Conservation (phyloP, 2,888 invertebrate species). For the Ichneumon xanthorius region DNA sequence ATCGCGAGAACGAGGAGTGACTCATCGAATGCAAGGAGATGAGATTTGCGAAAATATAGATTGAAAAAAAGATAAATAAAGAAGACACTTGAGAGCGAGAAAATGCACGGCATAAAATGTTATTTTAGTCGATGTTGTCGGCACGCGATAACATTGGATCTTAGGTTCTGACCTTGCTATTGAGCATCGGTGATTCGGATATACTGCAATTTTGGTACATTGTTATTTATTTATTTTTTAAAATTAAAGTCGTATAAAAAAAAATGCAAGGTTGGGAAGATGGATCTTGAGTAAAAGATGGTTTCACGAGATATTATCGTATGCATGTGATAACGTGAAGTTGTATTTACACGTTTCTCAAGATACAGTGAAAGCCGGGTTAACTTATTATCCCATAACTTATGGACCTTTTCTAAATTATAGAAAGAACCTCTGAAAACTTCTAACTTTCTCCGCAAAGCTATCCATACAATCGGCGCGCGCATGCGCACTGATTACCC, state of each 20-base stretch:
- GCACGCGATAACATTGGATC: background rate
- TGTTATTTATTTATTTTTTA: background rate
- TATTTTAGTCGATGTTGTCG: background rate
- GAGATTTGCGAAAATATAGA: conserved; percentile 9
- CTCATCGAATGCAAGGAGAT: background rate
- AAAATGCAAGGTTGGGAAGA: background rate
- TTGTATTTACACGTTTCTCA: background rate
- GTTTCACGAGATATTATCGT: background rate
- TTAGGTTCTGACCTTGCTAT: background rate
- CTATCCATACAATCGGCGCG: too few species aligned
- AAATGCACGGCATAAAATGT: conserved; percentile 1
- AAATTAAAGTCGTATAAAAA: too few species aligned
- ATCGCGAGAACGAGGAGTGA: background rate
- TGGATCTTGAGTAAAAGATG: background rate
- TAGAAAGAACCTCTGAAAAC: too few species aligned
- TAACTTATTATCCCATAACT: too few species aligned
- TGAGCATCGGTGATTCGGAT: too few species aligned
- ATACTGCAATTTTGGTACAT: background rate
- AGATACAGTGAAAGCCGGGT: too few species aligned
- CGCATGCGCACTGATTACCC: too few species aligned
- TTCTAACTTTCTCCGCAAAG: too few species aligned
- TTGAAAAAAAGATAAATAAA: background rate
- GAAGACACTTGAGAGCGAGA: background rate
- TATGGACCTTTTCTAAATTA: too few species aligned
- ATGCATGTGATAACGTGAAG: background rate